Evolutionary conservation across 2,888 invertebrate genomes (phyloP).

Genomic region (Magallana nippona): DNA sequence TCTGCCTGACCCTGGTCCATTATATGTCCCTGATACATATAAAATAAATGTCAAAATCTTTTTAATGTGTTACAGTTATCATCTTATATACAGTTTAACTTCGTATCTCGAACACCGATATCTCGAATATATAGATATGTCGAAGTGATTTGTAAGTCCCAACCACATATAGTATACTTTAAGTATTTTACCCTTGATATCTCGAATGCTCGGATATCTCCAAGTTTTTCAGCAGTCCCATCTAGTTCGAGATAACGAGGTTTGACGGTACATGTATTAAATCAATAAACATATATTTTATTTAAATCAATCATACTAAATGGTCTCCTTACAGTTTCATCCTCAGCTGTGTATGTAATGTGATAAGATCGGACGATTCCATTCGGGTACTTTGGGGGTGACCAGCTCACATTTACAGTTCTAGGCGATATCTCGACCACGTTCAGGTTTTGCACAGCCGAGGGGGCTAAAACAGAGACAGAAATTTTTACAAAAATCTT

Average conservation of each 20-base stretch:
- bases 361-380: constrained; percentile 62
- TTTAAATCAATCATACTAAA: background rate
- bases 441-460: constrained; percentile 56
- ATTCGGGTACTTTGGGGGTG: constrained; percentile 61
- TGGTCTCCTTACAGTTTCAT: constrained; percentile 14
- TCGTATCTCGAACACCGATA: no score
- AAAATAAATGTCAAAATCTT: no score
- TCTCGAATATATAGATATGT: no score
- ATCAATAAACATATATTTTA: background rate
- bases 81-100: no score
- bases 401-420: constrained; percentile 64
- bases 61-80: no score
- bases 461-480: constrained; percentile 58
- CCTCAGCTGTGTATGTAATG: constrained; percentile 48
- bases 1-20: constrained; percentile 28
- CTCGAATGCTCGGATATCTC: no score
- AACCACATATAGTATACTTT: no score
- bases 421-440: constrained; percentile 57
- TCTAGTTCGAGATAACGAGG: no score
- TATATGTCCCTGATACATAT: constrained; percentile 26
- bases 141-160: no score
- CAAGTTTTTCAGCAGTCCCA: no score
- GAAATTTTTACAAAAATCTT: background rate
- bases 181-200: no score
- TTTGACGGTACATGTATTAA: no score